Base-by-base conservation (phyloP, 1,140 invertebrate genomes). In the Hylyphantes graminicola region DNA sequence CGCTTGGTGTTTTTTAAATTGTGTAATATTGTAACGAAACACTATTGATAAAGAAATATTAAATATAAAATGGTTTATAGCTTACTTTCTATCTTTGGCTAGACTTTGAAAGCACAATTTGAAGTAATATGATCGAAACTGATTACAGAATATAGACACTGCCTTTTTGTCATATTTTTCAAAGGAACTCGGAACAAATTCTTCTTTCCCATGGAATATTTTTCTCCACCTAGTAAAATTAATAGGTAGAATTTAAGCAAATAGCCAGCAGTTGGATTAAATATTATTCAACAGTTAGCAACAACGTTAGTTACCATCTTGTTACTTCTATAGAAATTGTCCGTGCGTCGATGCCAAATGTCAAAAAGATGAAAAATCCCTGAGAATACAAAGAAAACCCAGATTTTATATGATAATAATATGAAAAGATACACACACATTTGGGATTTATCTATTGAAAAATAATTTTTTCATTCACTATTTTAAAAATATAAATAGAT, bases 31-130 rank as follows among this genome's bases (percentile, higher is more conserved):
- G 35, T 35, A 35, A 5, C 5, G 35, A 35, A 35, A 35, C n/a
- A n/a, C 35, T 35, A 35, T 35, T 35, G 35, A 35, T 2, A 35
- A 35, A 2, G 5, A 35, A 35, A 35, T 35, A 35, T 35, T 35
- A 35, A 35, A 35, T 35, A 35, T 35, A 9, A 68, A 68, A 64
- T 8, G 0, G 15, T 50, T 12, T 12, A 15, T 64, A 19, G 54
- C 76, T 80, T 70, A 80, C 77, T 80, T 80, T 59, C 77, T 70
- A 17, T 80, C 65, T 12, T 65, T 80, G 2, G 65, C 77, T 7
- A 80, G 50, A 9, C 50, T 70, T 51, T 70, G 64, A 50, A 80
- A 55, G 17, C 77, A 80, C 19, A 57, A 51, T 57, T 35, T 51
- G 48, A 80, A 57, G 35, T 80, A 80, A 15, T 50, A 80, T 3